phyloP scores from a whole-genome alignment of 1,140 invertebrate genomes.

The Aricia agestis region DNA sequence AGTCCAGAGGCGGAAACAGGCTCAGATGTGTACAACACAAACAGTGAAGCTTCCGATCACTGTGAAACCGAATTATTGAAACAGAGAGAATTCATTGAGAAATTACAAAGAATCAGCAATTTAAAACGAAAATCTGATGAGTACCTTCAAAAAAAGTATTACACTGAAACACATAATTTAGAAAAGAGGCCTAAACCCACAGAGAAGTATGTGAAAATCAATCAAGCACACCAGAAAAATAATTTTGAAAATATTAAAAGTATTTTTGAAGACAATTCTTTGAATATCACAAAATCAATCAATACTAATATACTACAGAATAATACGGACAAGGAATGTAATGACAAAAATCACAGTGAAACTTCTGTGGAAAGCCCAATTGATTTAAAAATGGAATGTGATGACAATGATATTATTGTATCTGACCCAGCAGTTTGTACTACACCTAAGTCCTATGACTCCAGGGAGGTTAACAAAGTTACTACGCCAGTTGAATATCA shows the following conservation, averaged over 20 bases:
- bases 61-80: constrained; percentile 55
- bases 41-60: constrained; percentile 50
- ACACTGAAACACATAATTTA: constrained; percentile 47
- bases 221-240: constrained; percentile 43
- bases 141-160: constrained; percentile 64
- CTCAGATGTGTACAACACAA: constrained; percentile 49
- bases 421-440: constrained; percentile 64
- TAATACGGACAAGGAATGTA: constrained; percentile 40
- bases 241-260: constrained; percentile 59
- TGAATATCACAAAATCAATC: constrained; percentile 55
- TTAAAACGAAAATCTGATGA: constrained; percentile 73
- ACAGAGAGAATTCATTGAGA: constrained; percentile 66
- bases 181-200: constrained; percentile 66
- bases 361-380: constrained; percentile 36
- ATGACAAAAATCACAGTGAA: constrained; percentile 49
- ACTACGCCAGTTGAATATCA: constrained; percentile 52
- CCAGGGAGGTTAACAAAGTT: constrained; percentile 53
- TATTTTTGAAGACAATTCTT: constrained; percentile 59
- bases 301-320: constrained; percentile 47
- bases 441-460: constrained; percentile 56
- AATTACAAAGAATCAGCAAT: constrained; percentile 63
- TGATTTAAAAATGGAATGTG: constrained; percentile 68
- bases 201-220: constrained; percentile 64
- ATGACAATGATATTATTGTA: constrained; percentile 67
- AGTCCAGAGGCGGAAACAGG: constrained; percentile 51